Evolutionary conservation across 1,140 invertebrate genomes (phyloP).

Genomic region (Aculops lycopersici): DNA sequence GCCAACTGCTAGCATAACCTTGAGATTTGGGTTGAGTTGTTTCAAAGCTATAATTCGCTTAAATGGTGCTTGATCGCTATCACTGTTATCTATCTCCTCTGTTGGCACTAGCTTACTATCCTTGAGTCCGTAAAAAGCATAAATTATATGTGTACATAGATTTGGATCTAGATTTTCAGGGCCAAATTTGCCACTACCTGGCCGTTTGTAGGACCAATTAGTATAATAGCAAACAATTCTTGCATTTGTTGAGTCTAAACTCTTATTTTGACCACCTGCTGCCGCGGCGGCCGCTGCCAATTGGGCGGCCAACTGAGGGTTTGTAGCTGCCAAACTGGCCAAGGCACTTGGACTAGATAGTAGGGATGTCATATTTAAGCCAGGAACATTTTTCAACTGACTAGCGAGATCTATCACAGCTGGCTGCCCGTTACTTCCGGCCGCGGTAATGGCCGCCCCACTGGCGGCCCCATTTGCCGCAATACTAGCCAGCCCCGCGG

Average conservation of each 20-base stretch:
- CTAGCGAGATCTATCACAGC: background rate
- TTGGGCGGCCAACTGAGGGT: constrained; percentile 1
- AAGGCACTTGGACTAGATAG: background rate
- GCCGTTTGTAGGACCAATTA: constrained; percentile 64
- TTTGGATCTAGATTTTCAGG: constrained; percentile 50
- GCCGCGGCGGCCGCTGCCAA: constrained; percentile 14
- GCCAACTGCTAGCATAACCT: constrained; percentile 61
- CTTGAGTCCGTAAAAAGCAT: constrained; percentile 44
- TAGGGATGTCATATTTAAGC: background rate
- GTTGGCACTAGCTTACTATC: constrained; percentile 41
- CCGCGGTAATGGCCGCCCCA: too few relatives aligned
- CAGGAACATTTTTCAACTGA: background rate
- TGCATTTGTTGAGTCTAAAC: constrained; percentile 9
- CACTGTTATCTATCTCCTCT: constrained; percentile 30
- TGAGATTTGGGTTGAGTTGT: constrained; percentile 57
- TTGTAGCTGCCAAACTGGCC: background rate
- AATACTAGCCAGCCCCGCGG: background rate
- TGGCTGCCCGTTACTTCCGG: too few relatives aligned
- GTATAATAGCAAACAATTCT: constrained; percentile 63
- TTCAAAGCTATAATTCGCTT: constrained; percentile 43
- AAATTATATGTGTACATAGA: constrained; percentile 68
- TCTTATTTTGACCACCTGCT: constrained; percentile 12
- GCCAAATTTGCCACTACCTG: constrained; percentile 45
- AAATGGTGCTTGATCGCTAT: constrained; percentile 30
- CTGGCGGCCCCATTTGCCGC: too few relatives aligned